These are phyloP conservation scores for Orchesellides sinensis DNA, from an alignment of 2,888 invertebrate genomes.

Conservation along the genomic window DNA sequence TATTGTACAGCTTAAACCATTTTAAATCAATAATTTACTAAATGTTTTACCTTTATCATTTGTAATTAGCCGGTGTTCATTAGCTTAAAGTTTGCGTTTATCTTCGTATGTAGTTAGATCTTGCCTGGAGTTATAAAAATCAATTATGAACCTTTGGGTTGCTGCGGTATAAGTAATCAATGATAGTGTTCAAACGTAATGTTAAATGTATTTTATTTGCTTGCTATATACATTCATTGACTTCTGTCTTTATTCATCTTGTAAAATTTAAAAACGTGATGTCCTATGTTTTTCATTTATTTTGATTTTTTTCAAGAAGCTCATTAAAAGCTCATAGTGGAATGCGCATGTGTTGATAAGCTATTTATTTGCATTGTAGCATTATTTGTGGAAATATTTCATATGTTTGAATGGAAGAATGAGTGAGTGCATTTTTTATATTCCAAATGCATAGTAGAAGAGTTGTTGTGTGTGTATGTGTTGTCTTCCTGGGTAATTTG, in stretches of 20 bases:
- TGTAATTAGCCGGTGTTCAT: slow-evolving; percentile 55
- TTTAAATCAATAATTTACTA: too few species aligned
- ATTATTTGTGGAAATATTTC: too few species aligned
- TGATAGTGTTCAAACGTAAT: slow-evolving; percentile 26
- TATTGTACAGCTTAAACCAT: too few species aligned
- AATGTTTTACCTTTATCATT: slow-evolving; percentile 6
- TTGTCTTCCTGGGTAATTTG: too few species aligned
- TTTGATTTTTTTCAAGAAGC: slow-evolving; percentile 46
- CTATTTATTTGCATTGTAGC: neutral
- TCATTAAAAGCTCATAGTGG: slow-evolving; percentile 52
- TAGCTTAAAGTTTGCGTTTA: slow-evolving; percentile 55
- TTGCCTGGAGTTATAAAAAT: neutral
- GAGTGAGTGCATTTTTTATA: neutral
- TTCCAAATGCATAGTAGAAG: neutral
- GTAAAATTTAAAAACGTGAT: slow-evolving; percentile 46
- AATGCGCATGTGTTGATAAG: slow-evolving; percentile 48
- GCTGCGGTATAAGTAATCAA: too few species aligned
- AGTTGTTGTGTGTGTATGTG: too few species aligned
- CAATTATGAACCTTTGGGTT: too few species aligned
- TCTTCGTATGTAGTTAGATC: slow-evolving; percentile 9
- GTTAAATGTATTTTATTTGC: slow-evolving; percentile 54
- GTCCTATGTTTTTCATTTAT: slow-evolving; percentile 51
- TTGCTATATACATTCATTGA: slow-evolving; percentile 48
- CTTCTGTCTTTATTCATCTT: slow-evolving; percentile 27
- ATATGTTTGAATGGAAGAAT: neutral